Evolutionary conservation across 1,140 invertebrate genomes (phyloP).

Genomic region (Nymphalis io): DNA sequence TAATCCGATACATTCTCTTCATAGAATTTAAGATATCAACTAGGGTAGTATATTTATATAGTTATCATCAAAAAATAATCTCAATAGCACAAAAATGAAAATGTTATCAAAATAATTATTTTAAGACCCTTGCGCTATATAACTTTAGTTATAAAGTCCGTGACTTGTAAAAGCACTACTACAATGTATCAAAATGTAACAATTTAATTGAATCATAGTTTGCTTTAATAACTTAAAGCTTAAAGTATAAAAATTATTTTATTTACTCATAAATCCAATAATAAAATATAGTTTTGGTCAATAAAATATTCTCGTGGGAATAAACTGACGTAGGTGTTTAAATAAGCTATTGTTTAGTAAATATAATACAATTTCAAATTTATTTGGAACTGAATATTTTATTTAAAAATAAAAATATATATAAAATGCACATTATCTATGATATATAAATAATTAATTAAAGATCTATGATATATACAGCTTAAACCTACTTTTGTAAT

Average conservation of each 20-base stretch:
- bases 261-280: not conserved
- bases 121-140: no score
- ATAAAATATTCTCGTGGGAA: slow-evolving; percentile 3
- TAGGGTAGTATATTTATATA: not conserved
- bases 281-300: not conserved
- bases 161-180: no score
- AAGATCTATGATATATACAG: no score
- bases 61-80: no score
- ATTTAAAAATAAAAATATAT: not conserved
- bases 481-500: no score
- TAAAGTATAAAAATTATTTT: not conserved
- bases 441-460: no score
- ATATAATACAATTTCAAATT: not conserved
- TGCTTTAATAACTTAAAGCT: not conserved
- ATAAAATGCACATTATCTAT: not conserved
- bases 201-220: not conserved
- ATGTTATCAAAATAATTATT: no score
- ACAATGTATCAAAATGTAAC: not conserved
- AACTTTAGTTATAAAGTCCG: no score
- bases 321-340: slow-evolving; percentile 2
- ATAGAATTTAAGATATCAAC: not conserved
- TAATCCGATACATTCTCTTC: slow-evolving; percentile 13
- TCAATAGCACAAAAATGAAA: not conserved
- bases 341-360: slow-evolving; percentile 1
- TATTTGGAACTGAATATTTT: not conserved